Conservation (phyloP, 2,888 invertebrate species). For the Pyrrhosoma nymphula region DNA sequence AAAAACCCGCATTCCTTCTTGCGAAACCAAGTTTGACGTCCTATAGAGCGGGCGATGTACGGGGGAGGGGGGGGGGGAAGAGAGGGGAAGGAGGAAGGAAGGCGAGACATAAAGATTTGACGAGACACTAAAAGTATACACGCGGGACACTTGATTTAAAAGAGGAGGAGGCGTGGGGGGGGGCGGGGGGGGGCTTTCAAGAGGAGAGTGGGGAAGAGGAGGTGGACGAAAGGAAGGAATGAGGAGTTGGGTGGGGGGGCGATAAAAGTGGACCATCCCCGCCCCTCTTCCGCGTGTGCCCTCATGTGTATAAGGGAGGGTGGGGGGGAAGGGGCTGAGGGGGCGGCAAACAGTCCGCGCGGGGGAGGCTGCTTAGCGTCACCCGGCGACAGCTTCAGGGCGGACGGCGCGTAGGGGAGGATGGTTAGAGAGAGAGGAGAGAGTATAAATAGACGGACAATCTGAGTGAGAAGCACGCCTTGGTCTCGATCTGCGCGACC, state of each 20-base stretch:
- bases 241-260: background rate
- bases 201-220: background rate
- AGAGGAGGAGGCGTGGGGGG: background rate
- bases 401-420: background rate
- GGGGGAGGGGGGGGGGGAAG: background rate
- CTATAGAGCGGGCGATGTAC: background rate
- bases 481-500: background rate
- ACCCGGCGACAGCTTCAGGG: constrained; percentile 43
- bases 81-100: background rate
- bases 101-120: constrained; percentile 29
- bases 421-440: background rate
- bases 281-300: background rate
- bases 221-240: background rate
- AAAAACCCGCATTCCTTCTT: background rate
- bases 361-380: constrained; percentile 51
- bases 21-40: background rate
- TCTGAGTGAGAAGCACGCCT: constrained; percentile 28
- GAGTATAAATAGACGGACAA: constrained; percentile 65
- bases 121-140: constrained; percentile 30
- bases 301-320: background rate
- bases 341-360: background rate
- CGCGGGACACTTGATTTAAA: constrained; percentile 66
- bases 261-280: background rate
- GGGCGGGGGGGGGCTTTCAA: background rate
- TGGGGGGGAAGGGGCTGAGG: background rate